Percentiles rank a stretch among this genome's conserved stretches.
Conservation (phyloP, 2,888 invertebrate species). For the Acanthosepion lycidas region DNA sequence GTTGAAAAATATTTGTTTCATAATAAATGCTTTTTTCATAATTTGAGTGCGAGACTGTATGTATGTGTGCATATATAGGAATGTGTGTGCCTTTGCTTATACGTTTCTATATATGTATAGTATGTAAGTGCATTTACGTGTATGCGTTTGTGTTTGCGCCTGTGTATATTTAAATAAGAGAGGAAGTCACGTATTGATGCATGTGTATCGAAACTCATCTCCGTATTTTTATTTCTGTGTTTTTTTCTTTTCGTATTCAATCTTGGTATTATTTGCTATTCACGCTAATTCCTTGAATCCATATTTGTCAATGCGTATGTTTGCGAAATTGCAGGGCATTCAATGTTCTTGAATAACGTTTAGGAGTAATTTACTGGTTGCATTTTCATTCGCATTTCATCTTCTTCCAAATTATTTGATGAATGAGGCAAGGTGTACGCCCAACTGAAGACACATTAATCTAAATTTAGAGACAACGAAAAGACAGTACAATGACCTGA, state of each 20-base stretch:
- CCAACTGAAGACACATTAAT: constrained; percentile 7
- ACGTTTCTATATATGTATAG: no score
- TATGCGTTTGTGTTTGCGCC: no score
- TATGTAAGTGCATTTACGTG: no score
- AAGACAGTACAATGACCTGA: not conserved
- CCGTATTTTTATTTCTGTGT: no score
- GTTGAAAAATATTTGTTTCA: no score
- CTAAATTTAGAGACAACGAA: not conserved
- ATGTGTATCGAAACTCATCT: not conserved
- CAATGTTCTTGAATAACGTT: not conserved
- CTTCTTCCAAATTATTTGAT: not conserved
- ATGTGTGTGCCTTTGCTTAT: no score
- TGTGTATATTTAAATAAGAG: not conserved
- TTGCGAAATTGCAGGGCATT: not conserved
- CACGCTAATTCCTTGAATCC: not conserved
- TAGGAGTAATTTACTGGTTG: not conserved
- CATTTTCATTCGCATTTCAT: not conserved
- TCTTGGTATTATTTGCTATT: not conserved
- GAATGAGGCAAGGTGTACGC: not conserved
- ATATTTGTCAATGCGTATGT: not conserved
- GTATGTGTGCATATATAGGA: no score
- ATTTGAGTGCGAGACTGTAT: no score
- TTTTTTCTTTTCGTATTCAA: not conserved
- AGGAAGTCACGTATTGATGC: not conserved
- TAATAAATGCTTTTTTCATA: no score